phyloP scores from a whole-genome alignment of 2,113 vertebrate species.

The Otolemur garnettii region DNA sequence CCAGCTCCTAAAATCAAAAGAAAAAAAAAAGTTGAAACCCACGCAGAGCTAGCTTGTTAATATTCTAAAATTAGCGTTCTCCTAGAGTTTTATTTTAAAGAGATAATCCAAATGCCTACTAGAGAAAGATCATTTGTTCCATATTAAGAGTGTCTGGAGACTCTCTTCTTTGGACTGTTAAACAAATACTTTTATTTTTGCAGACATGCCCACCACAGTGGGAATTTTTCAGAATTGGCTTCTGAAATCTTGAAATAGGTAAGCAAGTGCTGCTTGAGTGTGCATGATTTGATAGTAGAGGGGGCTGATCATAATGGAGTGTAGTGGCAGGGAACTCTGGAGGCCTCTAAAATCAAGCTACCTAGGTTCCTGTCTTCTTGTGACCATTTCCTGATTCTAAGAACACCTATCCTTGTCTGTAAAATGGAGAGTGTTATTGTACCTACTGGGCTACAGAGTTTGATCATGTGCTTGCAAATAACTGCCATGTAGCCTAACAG shows the following conservation, averaged over 20 bases:
- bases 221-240: background rate
- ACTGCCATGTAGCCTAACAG: background rate
- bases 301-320: background rate
- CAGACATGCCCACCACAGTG: background rate
- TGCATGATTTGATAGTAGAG: slow-evolving; percentile 18
- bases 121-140: slow-evolving; percentile 22
- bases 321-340: background rate
- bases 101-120: slow-evolving; percentile 22
- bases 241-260: background rate
- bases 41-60: slow-evolving; percentile 65
- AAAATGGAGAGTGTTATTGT: background rate
- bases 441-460: background rate
- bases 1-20: slow-evolving; percentile 67
- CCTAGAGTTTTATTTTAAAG: slow-evolving; percentile 67
- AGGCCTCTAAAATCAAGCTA: background rate
- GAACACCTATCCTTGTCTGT: background rate
- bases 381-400: background rate
- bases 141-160: slow-evolving; percentile 48
- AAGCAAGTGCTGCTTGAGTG: background rate
- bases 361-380: background rate
- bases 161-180: background rate
- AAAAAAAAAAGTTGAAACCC: slow-evolving; percentile 60
- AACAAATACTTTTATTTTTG: background rate
- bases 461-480: background rate
- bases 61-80: slow-evolving; percentile 74